Evolutionary conservation across 2,888 invertebrate species (phyloP).

Genomic region (Oscheius onirici): DNA sequence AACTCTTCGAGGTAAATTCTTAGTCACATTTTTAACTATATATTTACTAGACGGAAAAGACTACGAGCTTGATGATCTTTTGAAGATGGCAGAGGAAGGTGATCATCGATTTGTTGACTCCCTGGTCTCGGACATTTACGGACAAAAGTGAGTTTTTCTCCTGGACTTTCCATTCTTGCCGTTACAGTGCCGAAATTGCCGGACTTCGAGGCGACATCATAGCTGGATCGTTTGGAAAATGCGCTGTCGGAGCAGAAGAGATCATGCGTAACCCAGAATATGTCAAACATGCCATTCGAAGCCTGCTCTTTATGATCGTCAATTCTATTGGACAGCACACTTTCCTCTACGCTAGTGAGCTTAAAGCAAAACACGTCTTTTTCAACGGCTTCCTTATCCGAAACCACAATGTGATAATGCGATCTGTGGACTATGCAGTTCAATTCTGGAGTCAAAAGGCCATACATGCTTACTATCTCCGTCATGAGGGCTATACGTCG

Average conservation of each 20-base stretch:
- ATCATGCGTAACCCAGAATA: constrained; percentile 29
- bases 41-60: background rate
- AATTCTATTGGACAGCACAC: constrained; percentile 81
- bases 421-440: constrained; percentile 79
- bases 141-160: constrained; percentile 76
- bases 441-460: constrained; percentile 77
- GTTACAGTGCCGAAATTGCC: constrained; percentile 43
- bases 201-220: constrained; percentile 79
- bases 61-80: constrained; percentile 78
- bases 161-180: background rate
- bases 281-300: constrained; percentile 71
- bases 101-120: constrained; percentile 79
- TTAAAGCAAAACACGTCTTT: constrained; percentile 78
- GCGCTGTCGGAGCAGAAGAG: constrained; percentile 56
- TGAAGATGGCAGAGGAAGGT: constrained; percentile 78
- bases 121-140: constrained; percentile 80
- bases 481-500: constrained; percentile 81
- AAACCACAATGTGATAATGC: constrained; percentile 80
- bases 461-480: constrained; percentile 76
- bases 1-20: background rate
- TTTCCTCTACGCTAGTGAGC: constrained; percentile 79
- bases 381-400: constrained; percentile 81
- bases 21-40: background rate
- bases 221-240: constrained; percentile 80
- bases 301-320: constrained; percentile 79